Evolutionary conservation across 1,140 invertebrate genomes (phyloP).

Genomic region (Euglossa dilemma): DNA sequence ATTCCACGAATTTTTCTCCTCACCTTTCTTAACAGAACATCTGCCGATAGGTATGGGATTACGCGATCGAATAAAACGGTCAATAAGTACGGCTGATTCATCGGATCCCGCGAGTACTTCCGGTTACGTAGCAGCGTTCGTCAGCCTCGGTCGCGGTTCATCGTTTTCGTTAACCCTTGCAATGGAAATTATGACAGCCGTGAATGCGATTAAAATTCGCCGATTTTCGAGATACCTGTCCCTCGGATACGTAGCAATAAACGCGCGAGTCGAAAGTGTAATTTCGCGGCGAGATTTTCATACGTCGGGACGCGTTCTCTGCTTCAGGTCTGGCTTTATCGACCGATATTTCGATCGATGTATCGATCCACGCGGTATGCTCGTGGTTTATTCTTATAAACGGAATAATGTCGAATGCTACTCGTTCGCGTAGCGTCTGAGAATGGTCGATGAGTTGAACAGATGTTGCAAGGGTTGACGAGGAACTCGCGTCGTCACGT

Average conservation of each 20-base stretch:
- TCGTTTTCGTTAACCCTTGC: conserved; percentile 7
- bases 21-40: not conserved
- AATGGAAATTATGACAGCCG: not conserved
- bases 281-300: too few species aligned
- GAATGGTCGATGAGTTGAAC: not conserved
- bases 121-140: not conserved
- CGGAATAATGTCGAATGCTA: not conserved
- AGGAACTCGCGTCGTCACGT: not conserved
- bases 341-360: too few species aligned
- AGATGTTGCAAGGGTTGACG: not conserved
- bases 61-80: conserved; percentile 17
- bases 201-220: too few species aligned
- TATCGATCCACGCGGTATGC: not conserved
- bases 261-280: not conserved
- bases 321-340: too few species aligned
- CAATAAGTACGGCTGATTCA: conserved; percentile 25
- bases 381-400: not conserved
- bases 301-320: too few species aligned
- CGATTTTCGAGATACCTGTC: not conserved
- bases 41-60: conserved; percentile 11
- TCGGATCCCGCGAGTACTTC: conserved; percentile 25
- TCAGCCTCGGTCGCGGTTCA: not conserved
- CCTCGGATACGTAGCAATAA: not conserved
- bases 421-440: not conserved
- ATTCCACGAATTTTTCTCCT: conserved; percentile 20